Evolutionary conservation across 2,113 vertebrate genomes (phyloP), one percentile per base, ranked within the genome.

Genomic region (Gymnarchus niloticus): DNA sequence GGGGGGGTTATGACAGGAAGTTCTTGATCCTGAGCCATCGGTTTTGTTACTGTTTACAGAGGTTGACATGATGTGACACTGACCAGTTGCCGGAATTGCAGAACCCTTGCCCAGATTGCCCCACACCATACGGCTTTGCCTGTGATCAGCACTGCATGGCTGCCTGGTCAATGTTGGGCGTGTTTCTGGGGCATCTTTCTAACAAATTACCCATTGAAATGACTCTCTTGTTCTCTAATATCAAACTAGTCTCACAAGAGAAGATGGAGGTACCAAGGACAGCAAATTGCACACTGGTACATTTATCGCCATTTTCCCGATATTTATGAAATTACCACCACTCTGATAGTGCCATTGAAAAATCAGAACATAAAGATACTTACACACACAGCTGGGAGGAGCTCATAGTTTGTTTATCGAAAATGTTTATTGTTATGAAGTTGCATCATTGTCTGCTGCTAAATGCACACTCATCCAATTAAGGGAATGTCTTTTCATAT

Each of bases 181-280:
- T 17, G 77, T 81, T 49, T 81, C 77, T 81, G 77, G 77, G 44
- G 4, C 77, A 25, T 28, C n/a, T 81, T 51, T n/a, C 44, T 81
- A 28, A 41, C 33, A 41, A 37, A 65, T 14, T 28, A 28, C 59
- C 59, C 59, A 14, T 28, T 65, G 2, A 12, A 65, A 69, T 17
- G 33, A 17, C 14, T 2, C 65, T 65, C 65, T 33, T n/a, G n/a
- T 17, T 73, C 28, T 33, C 33, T 73, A 28, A 41, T 9, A 69
- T 17, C 14, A 69, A 69, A 69, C 12, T 8, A 69, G 61, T 69
- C 59, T 65, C 25, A 65, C 59, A 33, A 28, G 59, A 10, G n/a
- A 65, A 69, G 1, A 33, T 69, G 14, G 19, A 69, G n/a, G 8
- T 37, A 69, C 61, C 28, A 37, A 69, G 12, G 25, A 37, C 61